Evolutionary conservation across 1,140 invertebrate species (phyloP).

Genomic region (Drosophila insularis): DNA sequence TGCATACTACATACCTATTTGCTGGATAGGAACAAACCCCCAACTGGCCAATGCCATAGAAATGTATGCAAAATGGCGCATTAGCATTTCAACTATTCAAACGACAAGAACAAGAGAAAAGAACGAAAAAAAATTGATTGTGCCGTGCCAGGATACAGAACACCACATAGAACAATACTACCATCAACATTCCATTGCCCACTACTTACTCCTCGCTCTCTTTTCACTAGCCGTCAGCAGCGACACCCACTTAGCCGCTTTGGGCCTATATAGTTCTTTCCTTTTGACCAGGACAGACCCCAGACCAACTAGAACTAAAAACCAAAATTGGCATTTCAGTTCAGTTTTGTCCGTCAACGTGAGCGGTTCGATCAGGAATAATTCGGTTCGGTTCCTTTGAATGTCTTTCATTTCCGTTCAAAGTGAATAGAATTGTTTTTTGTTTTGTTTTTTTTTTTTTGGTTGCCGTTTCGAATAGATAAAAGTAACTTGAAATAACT

Average conservation of each 20-base stretch:
- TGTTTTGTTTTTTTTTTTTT: neutral
- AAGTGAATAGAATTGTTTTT: neutral
- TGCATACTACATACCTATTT: neutral
- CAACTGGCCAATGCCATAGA: conserved; percentile 48
- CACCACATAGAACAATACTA: neutral
- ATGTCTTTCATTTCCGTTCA: neutral
- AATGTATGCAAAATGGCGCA: conserved; percentile 80
- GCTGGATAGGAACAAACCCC: neutral
- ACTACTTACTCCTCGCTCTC: too few relatives aligned
- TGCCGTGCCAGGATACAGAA: conserved; percentile 39
- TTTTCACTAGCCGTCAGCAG: neutral
- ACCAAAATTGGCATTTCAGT: conserved; percentile 50
- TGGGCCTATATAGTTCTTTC: conserved; percentile 68
- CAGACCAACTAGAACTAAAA: conserved; percentile 13
- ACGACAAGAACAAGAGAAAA: conserved; percentile 21
- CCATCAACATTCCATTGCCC: conserved; percentile 17
- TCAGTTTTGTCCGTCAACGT: conserved; percentile 67
- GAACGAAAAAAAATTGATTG: conserved; percentile 61
- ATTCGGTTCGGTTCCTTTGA: conserved; percentile 6
- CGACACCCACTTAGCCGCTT: conserved; percentile 18
- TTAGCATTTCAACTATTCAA: conserved; percentile 76
- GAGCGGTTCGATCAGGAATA: conserved; percentile 48
- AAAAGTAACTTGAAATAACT: conserved; percentile 21
- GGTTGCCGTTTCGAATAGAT: conserved; percentile 12
- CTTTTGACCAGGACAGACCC: conserved; percentile 56